Evolutionary conservation across 2,888 invertebrate genomes (phyloP), one percentile per base, ranked within the genome.

Genomic region (Heliconius sara): DNA sequence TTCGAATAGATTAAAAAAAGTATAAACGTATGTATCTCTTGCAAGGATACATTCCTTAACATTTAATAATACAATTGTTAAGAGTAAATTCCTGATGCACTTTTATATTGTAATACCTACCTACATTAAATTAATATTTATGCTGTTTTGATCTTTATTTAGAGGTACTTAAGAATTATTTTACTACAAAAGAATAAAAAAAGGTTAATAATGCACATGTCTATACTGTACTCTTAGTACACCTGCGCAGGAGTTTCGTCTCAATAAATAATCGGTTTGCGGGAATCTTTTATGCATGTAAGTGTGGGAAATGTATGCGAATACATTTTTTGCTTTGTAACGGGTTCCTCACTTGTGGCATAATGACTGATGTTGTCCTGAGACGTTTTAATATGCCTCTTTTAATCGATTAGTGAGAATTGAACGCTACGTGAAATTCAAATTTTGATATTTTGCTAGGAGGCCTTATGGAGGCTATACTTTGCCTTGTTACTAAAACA

Each of bases 211-310:
- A 47, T 63, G n/a, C 57, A 73, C 72, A 73, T 73, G 60, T 73
- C 34, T 34, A 52, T 25, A 27, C 43, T 66, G 74, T 80, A 75
- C 57, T 73, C 25, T 65, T 63, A 78, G 84, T 86, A 87, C 94
- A 93, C 93, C 93, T 94, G 94, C 92, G 88, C 85, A 78, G 75
- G 85, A 87, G 88, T 87, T 86, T 86, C 85, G 77, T 83, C 80
- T 81, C 79, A 83, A 84, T 87, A 84, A 86, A 86, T 87, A 88
- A 86, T 34, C 73, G n/a, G 85, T 86, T 89, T 90, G 89, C 88
- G 88, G 87, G 85, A 89, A 89, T 86, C 88, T 87, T 86, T 87
- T 90, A 88, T 89, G 86, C 85, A 25, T 10, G 67, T 83, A 82
- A 85, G 80, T 92, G 92, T 93, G 93, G 89, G 93, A 93, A 92